Evolutionary conservation across 2,888 invertebrate genomes (phyloP).

Genomic region (Electrophaes corylata): DNA sequence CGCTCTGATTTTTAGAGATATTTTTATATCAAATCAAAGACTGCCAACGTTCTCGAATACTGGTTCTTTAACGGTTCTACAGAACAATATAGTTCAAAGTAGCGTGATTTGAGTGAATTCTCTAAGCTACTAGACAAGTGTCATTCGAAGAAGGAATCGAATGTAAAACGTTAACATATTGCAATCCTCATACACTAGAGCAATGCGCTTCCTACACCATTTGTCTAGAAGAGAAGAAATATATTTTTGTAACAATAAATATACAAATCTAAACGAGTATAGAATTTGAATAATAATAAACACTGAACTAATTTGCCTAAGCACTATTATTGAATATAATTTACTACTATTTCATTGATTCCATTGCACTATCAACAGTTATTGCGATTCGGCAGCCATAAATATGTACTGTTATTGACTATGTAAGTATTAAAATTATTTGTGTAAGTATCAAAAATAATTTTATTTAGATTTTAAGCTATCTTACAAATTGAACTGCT

Average conservation of each 20-base stretch:
- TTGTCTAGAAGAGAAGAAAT: not conserved
- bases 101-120: not conserved
- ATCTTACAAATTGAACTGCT: constrained; percentile 59
- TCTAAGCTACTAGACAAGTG: not conserved
- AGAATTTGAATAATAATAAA: constrained; percentile 11
- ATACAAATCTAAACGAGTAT: constrained; percentile 4
- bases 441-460: constrained; percentile 75
- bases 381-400: constrained; percentile 55
- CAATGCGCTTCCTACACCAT: not conserved
- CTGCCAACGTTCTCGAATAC: not conserved
- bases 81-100: not conserved
- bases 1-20: too few relatives aligned
- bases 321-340: constrained; percentile 16
- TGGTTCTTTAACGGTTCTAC: not conserved
- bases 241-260: not conserved
- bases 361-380: constrained; percentile 57
- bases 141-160: constrained; percentile 1
- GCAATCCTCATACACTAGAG: not conserved
- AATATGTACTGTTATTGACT: constrained; percentile 51
- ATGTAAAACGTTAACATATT: not conserved
- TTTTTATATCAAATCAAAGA: not conserved
- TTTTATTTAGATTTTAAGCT: constrained; percentile 50
- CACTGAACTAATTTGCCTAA: constrained; percentile 10
- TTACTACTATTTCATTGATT: constrained; percentile 29
- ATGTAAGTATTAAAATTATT: constrained; percentile 45